A percentile compares a stretch with the other conserved stretches of the same genome.
phyloP scores from a whole-genome alignment of 2,797 vertebrate species.

The Prionace glauca region DNA sequence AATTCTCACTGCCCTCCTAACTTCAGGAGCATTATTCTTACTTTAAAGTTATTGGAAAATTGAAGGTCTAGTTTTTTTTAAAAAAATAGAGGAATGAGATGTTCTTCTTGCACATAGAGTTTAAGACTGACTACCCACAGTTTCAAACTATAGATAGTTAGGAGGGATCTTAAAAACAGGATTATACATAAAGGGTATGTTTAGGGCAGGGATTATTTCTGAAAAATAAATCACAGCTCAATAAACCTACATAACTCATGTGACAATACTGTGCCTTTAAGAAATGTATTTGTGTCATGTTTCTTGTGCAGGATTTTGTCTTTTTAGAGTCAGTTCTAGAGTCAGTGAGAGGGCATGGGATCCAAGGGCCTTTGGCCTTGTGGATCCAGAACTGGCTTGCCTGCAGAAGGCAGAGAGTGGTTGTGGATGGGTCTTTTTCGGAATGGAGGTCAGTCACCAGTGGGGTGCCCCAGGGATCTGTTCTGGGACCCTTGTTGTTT shows the following conservation, averaged over 20 bases:
- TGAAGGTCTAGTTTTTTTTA: background rate
- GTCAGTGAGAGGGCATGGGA: no score
- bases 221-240: background rate
- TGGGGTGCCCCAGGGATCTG: no score
- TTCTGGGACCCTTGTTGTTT: no score
- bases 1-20: background rate
- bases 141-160: background rate
- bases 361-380: no score
- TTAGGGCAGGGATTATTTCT: background rate
- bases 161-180: background rate
- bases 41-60: background rate
- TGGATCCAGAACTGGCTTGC: no score
- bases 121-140: background rate
- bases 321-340: no score
- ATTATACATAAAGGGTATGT: background rate
- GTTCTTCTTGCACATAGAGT: background rate
- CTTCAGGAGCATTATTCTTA: background rate
- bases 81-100: background rate
- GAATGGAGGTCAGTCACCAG: no score
- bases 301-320: no score
- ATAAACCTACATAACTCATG: background rate
- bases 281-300: no score
- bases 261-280: no score
- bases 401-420: no score
- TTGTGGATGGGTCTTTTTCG: no score